Evolutionary conservation across 2,797 vertebrate species (phyloP).

Genomic region (Tragopan temminckii): DNA sequence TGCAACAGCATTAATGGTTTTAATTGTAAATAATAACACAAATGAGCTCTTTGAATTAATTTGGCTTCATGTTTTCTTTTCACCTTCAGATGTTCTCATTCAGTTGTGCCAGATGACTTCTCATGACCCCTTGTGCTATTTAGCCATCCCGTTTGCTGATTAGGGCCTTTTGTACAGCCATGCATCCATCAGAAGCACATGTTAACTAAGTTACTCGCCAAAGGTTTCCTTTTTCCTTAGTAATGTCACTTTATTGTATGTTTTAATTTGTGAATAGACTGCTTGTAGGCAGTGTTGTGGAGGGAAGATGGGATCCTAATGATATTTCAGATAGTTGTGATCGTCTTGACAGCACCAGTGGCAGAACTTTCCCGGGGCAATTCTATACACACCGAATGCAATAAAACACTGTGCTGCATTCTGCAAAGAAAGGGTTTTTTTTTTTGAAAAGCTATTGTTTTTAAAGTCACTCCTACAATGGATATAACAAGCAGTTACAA

Average conservation of each 20-base stretch:
- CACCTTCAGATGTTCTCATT: neutral
- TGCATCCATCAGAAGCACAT: neutral
- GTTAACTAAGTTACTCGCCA: neutral
- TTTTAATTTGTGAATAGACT: neutral
- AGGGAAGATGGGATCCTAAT: neutral
- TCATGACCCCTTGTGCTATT: neutral
- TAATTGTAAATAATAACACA: slow-evolving; percentile 8
- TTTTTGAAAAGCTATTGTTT: neutral
- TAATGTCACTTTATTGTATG: neutral
- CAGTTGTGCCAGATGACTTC: neutral
- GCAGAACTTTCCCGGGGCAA: neutral
- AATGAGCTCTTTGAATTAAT: neutral
- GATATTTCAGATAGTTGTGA: neutral
- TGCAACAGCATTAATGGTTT: neutral
- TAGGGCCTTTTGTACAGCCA: neutral
- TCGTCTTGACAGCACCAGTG: slow-evolving; percentile 1
- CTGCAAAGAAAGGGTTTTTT: neutral
- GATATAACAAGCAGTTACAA: neutral
- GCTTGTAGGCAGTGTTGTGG: neutral
- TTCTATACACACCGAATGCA: neutral
- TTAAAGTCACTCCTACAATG: neutral
- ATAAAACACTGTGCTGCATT: neutral
- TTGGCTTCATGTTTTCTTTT: slow-evolving; percentile 12
- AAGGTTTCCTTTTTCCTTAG: neutral
- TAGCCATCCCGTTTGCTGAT: neutral